Base-by-base conservation (phyloP, 2,888 invertebrate species). In the Pseudococcus longispinus region DNA sequence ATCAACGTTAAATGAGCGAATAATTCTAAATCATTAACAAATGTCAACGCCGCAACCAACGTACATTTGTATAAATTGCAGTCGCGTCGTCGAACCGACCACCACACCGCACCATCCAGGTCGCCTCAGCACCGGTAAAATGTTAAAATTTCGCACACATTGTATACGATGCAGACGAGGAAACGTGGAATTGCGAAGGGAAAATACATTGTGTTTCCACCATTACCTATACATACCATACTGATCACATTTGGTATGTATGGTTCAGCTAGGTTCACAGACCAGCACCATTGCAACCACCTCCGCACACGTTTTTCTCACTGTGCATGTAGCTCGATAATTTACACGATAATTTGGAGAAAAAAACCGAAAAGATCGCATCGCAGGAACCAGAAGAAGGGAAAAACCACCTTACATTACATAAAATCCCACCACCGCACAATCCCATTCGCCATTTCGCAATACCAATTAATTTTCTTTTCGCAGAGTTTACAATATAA, bases 1-100 rank as follows among this genome's bases (percentile, higher is more conserved):
- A 80, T 80, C 77, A 80, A 80, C 77, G 77, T 80, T 80, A 80
- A 80, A 80, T 80, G 77, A 80, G 77, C 77, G 77, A 80, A 80
- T 80, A 80, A 80, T 80, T 80, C 77, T 80, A 80, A 42, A 80
- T 80, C 77, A 80, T 80, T 80, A 80, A 80, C 77, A 80, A 80
- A 80, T 80, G 77, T 80, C 77, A 80, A 80, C 77, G 77, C 77
- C 77, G 77, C 42, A 42, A 42, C 42, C 6, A 42, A 42, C 42
- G 77, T 42, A 11, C 77, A 80, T 80, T 80, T 80, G 37, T 80
- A 23, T 80, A 20, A 80, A 80, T 80, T 42, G 77, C 32, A 23
- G 60, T 55, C 55, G 55, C 9, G 23, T 2, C 1, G 60, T 11
- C 60, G 60, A 60, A 6, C 23, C 26, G 8, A 2, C 32, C 42